These are phyloP conservation scores for Hypothenemus hampei DNA, from an alignment of 1,140 invertebrate species.

Conservation along the genomic window DNA sequence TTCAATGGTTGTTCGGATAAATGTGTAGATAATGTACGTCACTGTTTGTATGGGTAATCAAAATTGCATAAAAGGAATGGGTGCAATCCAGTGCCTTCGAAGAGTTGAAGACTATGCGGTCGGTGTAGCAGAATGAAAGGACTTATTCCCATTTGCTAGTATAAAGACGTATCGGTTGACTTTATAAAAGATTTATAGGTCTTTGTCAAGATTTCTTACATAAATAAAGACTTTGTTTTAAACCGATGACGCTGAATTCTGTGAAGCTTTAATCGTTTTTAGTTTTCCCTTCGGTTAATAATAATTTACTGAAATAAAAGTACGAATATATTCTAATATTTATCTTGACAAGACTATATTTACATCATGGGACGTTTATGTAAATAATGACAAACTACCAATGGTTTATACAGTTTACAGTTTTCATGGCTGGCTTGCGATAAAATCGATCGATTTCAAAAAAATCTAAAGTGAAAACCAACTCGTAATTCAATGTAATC, in stretches of 20 bases:
- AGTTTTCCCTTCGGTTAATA: background rate
- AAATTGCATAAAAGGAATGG: slow-evolving; percentile 7
- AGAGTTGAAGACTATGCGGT: background rate
- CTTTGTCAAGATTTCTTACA: background rate
- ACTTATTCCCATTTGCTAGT: slow-evolving; percentile 4
- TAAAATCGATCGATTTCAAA: background rate
- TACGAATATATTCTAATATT: too few species aligned
- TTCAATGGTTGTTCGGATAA: background rate
- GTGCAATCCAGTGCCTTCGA: slow-evolving; percentile 1
- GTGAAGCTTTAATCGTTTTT: background rate
- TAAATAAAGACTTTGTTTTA: too few species aligned
- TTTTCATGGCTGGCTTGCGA: background rate
- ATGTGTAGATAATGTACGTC: background rate
- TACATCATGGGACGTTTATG: too few species aligned
- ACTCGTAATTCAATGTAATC: background rate
- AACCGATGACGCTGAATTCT: too few species aligned
- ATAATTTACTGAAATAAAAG: background rate
- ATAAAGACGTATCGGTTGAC: slow-evolving; percentile 6
- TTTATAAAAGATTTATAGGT: background rate
- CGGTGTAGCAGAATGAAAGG: slow-evolving; percentile 2
- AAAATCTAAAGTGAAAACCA: background rate
- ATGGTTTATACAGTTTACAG: background rate
- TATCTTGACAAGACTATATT: too few species aligned
- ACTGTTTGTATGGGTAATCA: background rate
- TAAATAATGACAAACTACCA: background rate